phyloP scores from a whole-genome alignment of 2,113 vertebrate genomes.

The Mormoops blainvillei region DNA sequence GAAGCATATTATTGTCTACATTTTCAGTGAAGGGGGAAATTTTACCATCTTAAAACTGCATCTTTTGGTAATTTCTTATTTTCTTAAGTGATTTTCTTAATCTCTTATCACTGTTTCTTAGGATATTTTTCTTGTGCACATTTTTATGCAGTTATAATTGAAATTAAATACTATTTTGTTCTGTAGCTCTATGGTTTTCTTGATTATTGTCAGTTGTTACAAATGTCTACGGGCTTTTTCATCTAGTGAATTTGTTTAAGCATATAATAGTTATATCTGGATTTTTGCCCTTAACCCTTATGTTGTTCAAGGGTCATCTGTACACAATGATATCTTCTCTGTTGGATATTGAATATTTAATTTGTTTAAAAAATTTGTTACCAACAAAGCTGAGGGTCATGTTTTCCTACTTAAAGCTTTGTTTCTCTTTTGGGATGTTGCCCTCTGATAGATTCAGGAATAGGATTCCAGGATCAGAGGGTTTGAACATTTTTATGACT shows the following conservation, averaged over 20 bases:
- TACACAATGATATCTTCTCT: not conserved
- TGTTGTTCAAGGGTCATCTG: not conserved
- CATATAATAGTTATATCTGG: not conserved
- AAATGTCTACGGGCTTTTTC: not conserved
- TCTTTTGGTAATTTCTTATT: not conserved
- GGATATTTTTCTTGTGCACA: not conserved
- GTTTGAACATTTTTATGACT: not conserved
- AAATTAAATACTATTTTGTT: not conserved
- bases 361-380: conserved; percentile 5
- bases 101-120: conserved; percentile 4
- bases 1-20: not conserved
- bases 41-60: not conserved
- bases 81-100: not conserved
- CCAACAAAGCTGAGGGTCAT: not conserved
- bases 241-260: not conserved
- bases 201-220: not conserved
- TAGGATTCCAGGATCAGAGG: not conserved
- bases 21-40: not conserved
- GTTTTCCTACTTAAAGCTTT: not conserved
- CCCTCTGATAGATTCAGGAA: not conserved
- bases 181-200: not conserved
- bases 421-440: not conserved
- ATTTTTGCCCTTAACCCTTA: not conserved
- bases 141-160: not conserved
- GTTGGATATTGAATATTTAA: not conserved